phyloP scores from a whole-genome alignment of 2,113 vertebrate genomes.

The Montifringilla adamsi region DNA sequence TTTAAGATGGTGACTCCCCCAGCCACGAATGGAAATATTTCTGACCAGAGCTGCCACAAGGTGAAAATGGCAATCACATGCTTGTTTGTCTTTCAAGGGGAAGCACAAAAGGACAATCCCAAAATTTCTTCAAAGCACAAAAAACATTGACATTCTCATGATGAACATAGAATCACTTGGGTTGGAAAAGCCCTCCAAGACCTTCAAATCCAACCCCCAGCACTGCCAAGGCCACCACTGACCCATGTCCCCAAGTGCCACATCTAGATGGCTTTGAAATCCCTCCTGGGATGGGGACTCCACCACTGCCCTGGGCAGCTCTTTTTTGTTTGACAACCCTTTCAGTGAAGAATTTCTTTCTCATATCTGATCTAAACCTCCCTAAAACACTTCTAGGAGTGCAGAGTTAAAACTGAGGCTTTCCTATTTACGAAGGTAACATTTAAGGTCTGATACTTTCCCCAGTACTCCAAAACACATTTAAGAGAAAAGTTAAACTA shows the following conservation, averaged over 20 bases:
- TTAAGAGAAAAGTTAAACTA: background rate
- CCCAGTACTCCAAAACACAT: background rate
- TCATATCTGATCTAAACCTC: background rate
- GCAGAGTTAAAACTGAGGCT: background rate
- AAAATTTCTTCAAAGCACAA: background rate
- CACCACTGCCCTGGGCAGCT: background rate
- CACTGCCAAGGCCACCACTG: background rate
- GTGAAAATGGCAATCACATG: background rate
- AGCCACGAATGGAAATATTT: background rate
- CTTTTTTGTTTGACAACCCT: background rate
- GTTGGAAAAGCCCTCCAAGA: background rate
- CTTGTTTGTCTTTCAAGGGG: background rate
- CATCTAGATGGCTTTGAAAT: background rate
- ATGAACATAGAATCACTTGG: background rate
- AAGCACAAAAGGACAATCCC: background rate
- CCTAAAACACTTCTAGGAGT: background rate
- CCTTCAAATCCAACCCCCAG: background rate
- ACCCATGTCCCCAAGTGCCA: background rate
- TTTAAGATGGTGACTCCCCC: background rate
- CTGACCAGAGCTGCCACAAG: background rate
- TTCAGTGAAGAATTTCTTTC: background rate
- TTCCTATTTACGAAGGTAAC: background rate
- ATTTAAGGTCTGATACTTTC: accelerated
- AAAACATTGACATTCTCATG: background rate
- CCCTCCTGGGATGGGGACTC: background rate